A percentile compares a stretch with the other conserved stretches of the same genome.
These are phyloP conservation scores for Trileptium ribeirensis DNA, from an alignment of 2,888 invertebrate species.

Conservation along the genomic window DNA sequence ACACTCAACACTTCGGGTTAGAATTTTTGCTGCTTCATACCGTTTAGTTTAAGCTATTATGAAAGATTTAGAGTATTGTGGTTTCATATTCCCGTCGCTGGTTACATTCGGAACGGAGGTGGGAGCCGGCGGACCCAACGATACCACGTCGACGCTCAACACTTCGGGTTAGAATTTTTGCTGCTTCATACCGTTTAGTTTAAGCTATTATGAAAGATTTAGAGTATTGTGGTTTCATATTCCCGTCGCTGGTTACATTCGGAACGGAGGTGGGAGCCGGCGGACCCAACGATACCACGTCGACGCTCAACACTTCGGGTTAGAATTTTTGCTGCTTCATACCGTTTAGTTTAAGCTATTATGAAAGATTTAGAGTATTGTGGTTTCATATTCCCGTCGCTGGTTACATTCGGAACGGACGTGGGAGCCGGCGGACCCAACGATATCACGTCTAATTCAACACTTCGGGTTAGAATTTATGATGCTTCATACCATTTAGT, in stretches of 20 bases:
- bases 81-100: neutral
- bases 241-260: neutral
- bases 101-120: neutral
- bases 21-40: too few relatives aligned
- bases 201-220: slow-evolving; percentile 13
- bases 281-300: too few relatives aligned
- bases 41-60: slow-evolving; percentile 5
- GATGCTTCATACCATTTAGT: too few relatives aligned
- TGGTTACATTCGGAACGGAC: neutral
- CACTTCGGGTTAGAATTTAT: too few relatives aligned
- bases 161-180: too few relatives aligned
- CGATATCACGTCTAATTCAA: neutral
- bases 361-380: slow-evolving; percentile 12
- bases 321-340: too few relatives aligned
- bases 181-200: too few relatives aligned
- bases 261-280: neutral
- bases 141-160: neutral
- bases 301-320: neutral
- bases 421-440: too few relatives aligned
- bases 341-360: slow-evolving; percentile 6
- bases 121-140: too few relatives aligned
- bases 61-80: slow-evolving; percentile 12
- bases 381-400: neutral
- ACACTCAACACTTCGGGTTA: neutral
- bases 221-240: neutral